Evolutionary conservation across 2,113 vertebrate genomes (phyloP), one percentile per base, ranked within the genome.

Genomic region (Hoplias malabaricus): DNA sequence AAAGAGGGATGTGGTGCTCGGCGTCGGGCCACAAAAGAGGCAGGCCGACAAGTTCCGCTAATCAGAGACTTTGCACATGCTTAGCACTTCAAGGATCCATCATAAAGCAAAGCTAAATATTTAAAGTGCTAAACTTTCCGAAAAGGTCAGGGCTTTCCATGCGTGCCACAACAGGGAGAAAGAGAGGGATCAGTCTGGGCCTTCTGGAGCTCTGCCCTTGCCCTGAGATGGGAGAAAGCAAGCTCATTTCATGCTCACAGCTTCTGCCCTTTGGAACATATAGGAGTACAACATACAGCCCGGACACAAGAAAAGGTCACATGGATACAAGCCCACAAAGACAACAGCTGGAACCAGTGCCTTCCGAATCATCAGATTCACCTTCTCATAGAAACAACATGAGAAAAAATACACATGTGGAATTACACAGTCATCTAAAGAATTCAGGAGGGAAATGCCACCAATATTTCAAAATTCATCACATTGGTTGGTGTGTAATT

Each of bases 41-140:
- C 84, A 89, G 89, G 86, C 87, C 88, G 90, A 91, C 91, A 91
- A 87, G 88, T 85, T 13, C 8, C 77, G 81, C 88, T 93, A 91
- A 92, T 93, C 92, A 92, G 91, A 90, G 88, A 84, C 89, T 90
- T 91, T 83, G 42, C 88, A 89, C 89, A 88, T 90, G 89, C 90
- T 86, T 84, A 53, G 90, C 87, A 86, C 90, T 91, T 88, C 86
- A 87, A 90, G 89, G 90, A 92, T 92, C 88, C 90, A 91, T 92
- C 91, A 91, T 90, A 93, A 92, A 84, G 85, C 88, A 87, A 89
- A 92, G 89, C 89, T 92, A 93, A 93, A 93, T 93, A 93, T 93
- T 93, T 93, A 92, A 92, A 93, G 91, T 90, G 90, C 88, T 91
- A 91, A 92, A 93, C 92, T 92, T 92, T 90, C 38, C 85, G 87